Base-by-base conservation (phyloP, 1,140 invertebrate species). In the Heliothis virescens region DNA sequence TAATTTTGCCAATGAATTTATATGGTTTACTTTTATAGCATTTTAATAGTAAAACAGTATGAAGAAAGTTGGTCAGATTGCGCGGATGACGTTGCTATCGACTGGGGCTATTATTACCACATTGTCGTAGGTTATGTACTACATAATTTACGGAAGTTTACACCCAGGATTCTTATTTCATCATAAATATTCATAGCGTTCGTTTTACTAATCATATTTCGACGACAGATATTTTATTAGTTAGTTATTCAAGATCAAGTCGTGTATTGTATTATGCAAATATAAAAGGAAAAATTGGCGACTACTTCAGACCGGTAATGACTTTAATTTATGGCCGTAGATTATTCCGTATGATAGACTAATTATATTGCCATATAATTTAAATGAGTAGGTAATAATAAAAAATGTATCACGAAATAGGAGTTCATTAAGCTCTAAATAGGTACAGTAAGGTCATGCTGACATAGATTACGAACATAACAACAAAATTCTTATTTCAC, bases 61-160 rank as follows among this genome's bases (percentile, higher is more conserved):
- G 15, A 29, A 26, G 34, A 34, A 65, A 41, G 12, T 63, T 63
- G 9, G 21, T n/a, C 9, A 65, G n/a, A 47, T 34, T 1, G 9
- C 15, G 34, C 15, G 62, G 10, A 65, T 65, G 62, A 65, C 62
- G 62, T 18, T 16, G 34, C 7, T 65, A 47, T 65, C 41, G 16
- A n/a, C n/a, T 15, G 9, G n/a, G 5, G 21, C 57, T 60, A 60
- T 60, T 47, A 47, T 16, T 65, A 41, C 34, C 10, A 41, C 9
- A n/a, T 65, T 65, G 62, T 65, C 62, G 62, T 65, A 65, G 62
- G 62, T 65, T 65, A 65, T 47, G 62, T 34, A 34, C 13, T 63
- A 63, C 34, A n/a, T 65, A n/a, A 47, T 65, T 65, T 47, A 65
- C 62, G 34, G 57, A 60, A 60, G 11, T 29, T 21, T 21, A 29